A percentile compares a stretch with the other conserved stretches of the same genome.
Evolutionary conservation across 2,797 vertebrate species (phyloP).

Genomic region (Periparus ater): DNA sequence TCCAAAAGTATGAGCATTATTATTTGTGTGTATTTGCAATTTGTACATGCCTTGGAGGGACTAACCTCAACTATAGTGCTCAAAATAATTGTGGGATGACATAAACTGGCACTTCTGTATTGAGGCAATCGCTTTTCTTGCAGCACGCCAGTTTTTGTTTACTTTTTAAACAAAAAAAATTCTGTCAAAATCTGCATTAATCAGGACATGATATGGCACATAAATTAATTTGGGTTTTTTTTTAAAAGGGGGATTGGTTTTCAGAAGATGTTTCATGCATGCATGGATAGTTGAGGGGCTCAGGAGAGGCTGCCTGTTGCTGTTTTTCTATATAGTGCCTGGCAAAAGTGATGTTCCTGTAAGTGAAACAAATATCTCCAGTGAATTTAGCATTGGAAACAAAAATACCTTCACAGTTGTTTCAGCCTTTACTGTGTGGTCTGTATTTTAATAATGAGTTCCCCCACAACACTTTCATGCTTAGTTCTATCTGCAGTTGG

Average conservation of each 20-base stretch:
- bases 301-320: neutral
- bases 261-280: neutral
- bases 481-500: neutral
- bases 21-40: constrained; percentile 68
- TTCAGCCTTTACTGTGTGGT: neutral
- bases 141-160: constrained; percentile 55
- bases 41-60: constrained; percentile 64
- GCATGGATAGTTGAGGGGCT: neutral
- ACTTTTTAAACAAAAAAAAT: neutral
- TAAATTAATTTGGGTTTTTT: neutral
- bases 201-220: neutral
- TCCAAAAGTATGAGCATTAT: constrained; percentile 57
- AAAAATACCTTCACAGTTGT: neutral
- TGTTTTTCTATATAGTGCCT: neutral
- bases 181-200: neutral
- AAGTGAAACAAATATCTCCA: neutral
- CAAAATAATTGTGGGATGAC: constrained; percentile 62
- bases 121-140: constrained; percentile 21
- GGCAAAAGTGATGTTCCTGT: neutral
- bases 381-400: neutral
- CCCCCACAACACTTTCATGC: neutral
- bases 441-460: neutral
- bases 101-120: constrained; percentile 60
- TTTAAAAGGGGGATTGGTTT: neutral
- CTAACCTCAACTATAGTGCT: constrained; percentile 49